Evolutionary conservation across 2,113 vertebrate species (phyloP).

Genomic region (Megaptera novaeangliae): DNA sequence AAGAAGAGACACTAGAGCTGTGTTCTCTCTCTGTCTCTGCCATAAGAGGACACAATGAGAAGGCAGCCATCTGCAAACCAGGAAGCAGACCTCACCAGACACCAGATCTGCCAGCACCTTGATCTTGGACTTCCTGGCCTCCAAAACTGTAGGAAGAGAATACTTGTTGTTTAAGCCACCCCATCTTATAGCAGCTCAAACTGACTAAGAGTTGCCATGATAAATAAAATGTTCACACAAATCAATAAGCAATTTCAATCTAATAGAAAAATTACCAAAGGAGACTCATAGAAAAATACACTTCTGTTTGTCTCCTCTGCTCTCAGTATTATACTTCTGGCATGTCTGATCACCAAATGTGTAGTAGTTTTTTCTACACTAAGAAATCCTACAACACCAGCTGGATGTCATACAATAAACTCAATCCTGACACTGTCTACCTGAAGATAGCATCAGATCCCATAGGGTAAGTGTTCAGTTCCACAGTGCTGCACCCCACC

Average conservation of each 20-base stretch:
- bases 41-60: background rate
- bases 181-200: background rate
- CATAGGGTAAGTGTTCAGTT: background rate
- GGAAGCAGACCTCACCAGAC: background rate
- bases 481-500: no score
- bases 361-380: background rate
- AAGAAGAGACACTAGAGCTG: background rate
- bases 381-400: background rate
- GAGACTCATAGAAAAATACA: background rate
- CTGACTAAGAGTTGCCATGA: background rate
- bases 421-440: background rate
- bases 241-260: background rate
- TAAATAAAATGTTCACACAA: background rate
- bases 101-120: background rate
- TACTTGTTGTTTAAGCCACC: background rate
- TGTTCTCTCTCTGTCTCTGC: background rate
- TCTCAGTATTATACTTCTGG: background rate
- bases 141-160: background rate
- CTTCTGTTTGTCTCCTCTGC: background rate
- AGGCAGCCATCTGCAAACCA: background rate
- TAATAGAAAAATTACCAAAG: background rate
- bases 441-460: background rate
- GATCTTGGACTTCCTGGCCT: background rate
- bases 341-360: background rate
- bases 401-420: background rate